Evolutionary conservation across 2,888 invertebrate species (phyloP), one percentile per base, ranked within the genome.

Genomic region (Stenodema calcarata): DNA sequence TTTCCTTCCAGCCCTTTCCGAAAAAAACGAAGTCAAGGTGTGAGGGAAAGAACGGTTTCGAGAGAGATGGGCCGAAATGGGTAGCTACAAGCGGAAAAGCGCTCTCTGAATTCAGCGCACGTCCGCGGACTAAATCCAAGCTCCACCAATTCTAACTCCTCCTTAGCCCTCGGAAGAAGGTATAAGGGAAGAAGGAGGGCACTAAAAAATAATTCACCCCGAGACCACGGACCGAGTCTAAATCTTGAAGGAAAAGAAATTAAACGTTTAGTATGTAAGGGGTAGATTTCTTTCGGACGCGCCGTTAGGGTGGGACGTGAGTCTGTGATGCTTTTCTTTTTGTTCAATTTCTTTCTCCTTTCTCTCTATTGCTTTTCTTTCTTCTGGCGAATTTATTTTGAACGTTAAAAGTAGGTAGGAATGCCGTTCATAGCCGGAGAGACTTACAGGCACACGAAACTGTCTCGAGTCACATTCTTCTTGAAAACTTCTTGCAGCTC

Each of bases 191-290:
- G 44, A 73, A 73, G 70, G 42, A 50, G 35, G 62, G 69, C 78
- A 76, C 73, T 86, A 86, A 86, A 86, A 86, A 86, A 86, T 86
- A 86, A 86, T 86, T 86, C 86, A 86, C 86, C 86, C 86, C 42
- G 50, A 86, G 86, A 86, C 86, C 86, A 86, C 86, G 86, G 54
- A 86, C 78, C 78, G 78, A 41, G 62, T 54, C 78, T 86, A 86
- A 86, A 86, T 86, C 86, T 86, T 30, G 76, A 41, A 86, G 62
- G 86, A 73, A 78, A 86, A 86, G 86, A 81, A 86, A 86, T 86
- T 86, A 86, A 86, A 86, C 86, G 86, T 86, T 86, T 86, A 86
- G 86, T 86, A 86, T 86, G 86, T 86, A 86, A 86, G 86, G 86
- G 86, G 86, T 86, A 86, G 78, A 79, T 86, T 79, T 86, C 78